Conservation (phyloP, 35 echinoderm and acorn worm genomes). For the Amphiura filiformis region DNA sequence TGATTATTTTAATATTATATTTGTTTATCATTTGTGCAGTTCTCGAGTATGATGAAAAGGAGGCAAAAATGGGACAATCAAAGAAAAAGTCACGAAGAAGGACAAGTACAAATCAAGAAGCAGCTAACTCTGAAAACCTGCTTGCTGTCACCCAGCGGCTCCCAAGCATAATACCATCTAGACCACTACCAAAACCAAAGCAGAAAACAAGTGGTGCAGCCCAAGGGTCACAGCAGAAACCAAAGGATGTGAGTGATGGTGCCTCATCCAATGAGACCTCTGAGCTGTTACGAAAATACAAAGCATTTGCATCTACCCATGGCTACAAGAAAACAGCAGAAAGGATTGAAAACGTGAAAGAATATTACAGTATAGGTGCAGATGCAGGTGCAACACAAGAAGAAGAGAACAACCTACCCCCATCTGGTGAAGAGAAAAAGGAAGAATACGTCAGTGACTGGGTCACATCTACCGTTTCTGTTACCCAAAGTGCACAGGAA, state of each 20-base stretch:
- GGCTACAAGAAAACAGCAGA: background rate
- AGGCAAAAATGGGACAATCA: background rate
- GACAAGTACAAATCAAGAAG: background rate
- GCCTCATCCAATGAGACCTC: background rate
- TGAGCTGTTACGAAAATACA: background rate
- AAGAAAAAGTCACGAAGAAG: background rate
- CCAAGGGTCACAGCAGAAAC: background rate
- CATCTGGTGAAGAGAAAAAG: background rate
- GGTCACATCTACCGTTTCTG: background rate
- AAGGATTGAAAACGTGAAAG: background rate
- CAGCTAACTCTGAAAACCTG: background rate
- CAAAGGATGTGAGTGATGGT: background rate
- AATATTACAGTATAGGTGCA: background rate
- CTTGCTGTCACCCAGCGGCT: background rate
- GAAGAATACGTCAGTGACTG: background rate
- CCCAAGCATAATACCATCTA: background rate
- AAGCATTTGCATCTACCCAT: background rate
- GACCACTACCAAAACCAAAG: background rate
- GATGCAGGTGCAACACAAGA: background rate
- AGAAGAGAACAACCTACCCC: background rate
- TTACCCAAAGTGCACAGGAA: background rate
- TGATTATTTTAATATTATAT: too few species aligned
- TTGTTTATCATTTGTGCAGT: too few species aligned
- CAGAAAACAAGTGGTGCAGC: background rate
- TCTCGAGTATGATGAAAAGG: background rate